A percentile compares a stretch with the other conserved stretches of the same genome.
These are phyloP conservation scores for Paradoxurus hermaphroditus DNA, from an alignment of 2,113 vertebrate species.

Conservation along the genomic window DNA sequence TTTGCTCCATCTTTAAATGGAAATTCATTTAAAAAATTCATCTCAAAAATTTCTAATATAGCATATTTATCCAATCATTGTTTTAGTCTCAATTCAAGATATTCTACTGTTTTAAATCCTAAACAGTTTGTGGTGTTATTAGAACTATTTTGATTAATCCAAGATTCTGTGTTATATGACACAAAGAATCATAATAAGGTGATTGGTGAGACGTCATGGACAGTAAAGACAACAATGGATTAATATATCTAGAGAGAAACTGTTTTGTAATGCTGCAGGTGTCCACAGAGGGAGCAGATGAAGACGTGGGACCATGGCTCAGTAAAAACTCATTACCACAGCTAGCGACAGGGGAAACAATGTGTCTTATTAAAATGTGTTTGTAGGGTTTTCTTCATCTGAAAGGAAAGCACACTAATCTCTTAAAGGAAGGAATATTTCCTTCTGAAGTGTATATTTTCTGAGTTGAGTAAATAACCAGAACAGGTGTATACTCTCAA, in stretches of 20 bases:
- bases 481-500: background rate
- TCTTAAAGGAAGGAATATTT: background rate
- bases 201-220: background rate
- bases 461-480: constrained; percentile 17
- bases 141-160: constrained; percentile 24
- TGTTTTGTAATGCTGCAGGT: background rate
- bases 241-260: background rate
- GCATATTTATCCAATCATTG: background rate
- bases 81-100: background rate
- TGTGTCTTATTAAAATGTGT: background rate
- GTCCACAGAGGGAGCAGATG: background rate
- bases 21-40: constrained; percentile 6
- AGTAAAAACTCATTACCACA: background rate
- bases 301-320: background rate
- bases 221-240: background rate
- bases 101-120: background rate
- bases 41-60: constrained; percentile 16
- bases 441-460: constrained; percentile 21
- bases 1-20: constrained; percentile 30
- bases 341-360: background rate
- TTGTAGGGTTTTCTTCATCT: constrained; percentile 3
- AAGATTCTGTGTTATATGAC: background rate
- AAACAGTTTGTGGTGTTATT: constrained; percentile 22
- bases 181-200: background rate
- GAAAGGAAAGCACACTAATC: background rate